A percentile compares a stretch with the other conserved stretches of the same genome.
These are phyloP conservation scores for Oncorhynchus masou DNA, from an alignment of 2,113 vertebrate species.

Conservation along the genomic window DNA sequence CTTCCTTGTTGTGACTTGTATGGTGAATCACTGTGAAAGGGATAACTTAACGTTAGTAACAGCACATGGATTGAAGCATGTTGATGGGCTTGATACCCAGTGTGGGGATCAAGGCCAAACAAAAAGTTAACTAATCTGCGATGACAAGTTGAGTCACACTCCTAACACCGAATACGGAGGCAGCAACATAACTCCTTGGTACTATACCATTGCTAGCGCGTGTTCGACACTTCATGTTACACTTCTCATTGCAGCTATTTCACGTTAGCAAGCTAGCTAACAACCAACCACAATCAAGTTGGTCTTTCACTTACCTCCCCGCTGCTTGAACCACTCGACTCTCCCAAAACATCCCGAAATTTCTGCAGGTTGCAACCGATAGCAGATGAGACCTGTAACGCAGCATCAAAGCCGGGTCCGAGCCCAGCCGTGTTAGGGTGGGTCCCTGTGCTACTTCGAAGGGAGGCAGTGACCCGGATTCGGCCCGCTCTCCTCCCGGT, in stretches of 20 bases:
- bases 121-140: background rate
- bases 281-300: constrained; percentile 25
- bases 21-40: too few species aligned
- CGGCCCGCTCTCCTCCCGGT: constrained; percentile 90
- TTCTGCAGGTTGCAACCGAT: constrained; percentile 95
- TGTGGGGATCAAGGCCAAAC: background rate
- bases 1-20: too few species aligned
- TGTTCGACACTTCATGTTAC: too few species aligned
- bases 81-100: background rate
- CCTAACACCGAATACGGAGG: background rate
- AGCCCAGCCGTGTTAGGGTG: constrained; percentile 74
- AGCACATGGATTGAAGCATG: background rate
- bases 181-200: background rate
- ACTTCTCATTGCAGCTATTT: too few species aligned
- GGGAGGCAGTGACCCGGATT: constrained; percentile 80
- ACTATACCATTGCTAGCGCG: too few species aligned
- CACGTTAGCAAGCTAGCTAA: too few species aligned
- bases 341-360: constrained; percentile 94
- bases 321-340: constrained; percentile 89
- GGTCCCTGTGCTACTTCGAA: constrained; percentile 73
- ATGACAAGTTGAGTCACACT: constrained; percentile 1
- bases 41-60: too few species aligned
- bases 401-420: constrained; percentile 91
- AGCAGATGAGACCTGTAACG: constrained; percentile 90
- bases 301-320: constrained; percentile 81